phyloP scores from a whole-genome alignment of 2,113 vertebrate species.

The Dromas ardeola region DNA sequence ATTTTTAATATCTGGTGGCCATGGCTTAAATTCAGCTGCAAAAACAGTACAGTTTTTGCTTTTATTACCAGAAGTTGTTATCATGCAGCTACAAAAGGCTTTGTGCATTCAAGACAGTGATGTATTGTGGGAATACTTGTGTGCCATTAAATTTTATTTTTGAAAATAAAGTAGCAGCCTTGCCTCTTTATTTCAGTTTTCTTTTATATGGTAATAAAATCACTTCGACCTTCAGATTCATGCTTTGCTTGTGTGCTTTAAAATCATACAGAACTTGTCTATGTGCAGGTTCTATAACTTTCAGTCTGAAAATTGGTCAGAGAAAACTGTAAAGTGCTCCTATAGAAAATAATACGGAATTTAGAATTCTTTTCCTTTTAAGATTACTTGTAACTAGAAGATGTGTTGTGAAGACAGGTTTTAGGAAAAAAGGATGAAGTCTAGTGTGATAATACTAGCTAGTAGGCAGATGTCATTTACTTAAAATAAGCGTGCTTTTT shows the following conservation, averaged over 20 bases:
- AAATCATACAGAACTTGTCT: not conserved
- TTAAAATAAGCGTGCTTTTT: not conserved
- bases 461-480: not conserved
- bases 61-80: not conserved
- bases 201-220: not conserved
- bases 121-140: not conserved
- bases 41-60: not conserved
- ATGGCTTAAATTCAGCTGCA: not conserved
- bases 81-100: not conserved
- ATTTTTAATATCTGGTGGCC: not conserved
- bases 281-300: not conserved
- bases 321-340: not conserved
- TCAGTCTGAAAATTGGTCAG: not conserved
- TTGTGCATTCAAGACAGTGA: not conserved
- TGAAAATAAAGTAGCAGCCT: not conserved
- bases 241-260: not conserved
- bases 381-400: not conserved
- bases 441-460: not conserved
- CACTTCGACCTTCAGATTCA: not conserved
- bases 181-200: not conserved
- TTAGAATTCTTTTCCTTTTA: not conserved
- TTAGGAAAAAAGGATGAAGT: not conserved
- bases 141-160: not conserved
- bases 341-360: not conserved
- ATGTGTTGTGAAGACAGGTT: not conserved